phyloP scores from a whole-genome alignment of 2,888 invertebrate genomes.

The Anoplius nigerrimus region DNA sequence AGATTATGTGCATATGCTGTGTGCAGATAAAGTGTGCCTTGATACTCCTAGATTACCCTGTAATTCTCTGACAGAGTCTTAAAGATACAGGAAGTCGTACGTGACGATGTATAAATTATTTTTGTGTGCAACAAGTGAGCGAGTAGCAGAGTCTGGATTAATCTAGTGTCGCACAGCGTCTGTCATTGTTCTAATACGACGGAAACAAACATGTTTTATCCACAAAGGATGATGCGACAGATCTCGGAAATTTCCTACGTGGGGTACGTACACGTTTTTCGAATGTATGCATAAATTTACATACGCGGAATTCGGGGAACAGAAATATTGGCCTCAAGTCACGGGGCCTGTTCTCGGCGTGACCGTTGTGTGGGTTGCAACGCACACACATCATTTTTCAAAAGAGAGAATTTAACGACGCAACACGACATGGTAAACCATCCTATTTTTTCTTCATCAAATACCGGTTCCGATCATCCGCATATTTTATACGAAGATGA shows the following conservation, averaged over 20 bases:
- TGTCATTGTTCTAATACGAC: neutral
- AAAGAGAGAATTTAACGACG: no score
- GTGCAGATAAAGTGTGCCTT: neutral
- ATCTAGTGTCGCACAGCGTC: no score
- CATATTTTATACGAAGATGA: no score
- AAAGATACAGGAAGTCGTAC: neutral
- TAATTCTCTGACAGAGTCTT: neutral
- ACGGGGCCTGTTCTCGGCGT: no score
- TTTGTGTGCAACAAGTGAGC: neutral
- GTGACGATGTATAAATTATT: neutral
- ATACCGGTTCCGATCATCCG: no score
- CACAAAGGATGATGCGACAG: constrained; percentile 68
- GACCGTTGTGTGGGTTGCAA: no score
- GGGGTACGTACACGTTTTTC: constrained; percentile 60
- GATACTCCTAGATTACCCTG: neutral
- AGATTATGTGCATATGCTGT: neutral
- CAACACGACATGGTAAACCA: no score
- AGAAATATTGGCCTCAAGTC: no score
- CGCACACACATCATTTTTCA: no score
- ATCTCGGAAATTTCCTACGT: constrained; percentile 72
- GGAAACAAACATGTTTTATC: constrained; percentile 50
- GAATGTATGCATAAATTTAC: neutral
- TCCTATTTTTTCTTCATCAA: no score
- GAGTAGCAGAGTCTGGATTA: no score
- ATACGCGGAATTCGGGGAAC: no score